These are phyloP conservation scores for Sylvietta virens DNA, from an alignment of 2,113 vertebrate species.

Conservation along the genomic window DNA sequence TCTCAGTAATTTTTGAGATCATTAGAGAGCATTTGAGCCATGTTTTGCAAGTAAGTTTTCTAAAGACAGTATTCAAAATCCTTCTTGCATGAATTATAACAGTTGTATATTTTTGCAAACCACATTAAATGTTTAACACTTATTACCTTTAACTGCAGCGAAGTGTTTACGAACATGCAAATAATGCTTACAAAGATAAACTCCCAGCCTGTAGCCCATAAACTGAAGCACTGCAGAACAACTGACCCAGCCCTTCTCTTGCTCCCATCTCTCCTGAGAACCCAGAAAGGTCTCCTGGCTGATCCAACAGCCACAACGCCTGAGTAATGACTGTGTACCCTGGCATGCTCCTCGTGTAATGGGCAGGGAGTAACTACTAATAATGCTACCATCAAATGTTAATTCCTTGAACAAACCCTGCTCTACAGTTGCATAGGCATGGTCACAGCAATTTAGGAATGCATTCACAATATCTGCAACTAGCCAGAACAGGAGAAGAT, in stretches of 20 bases:
- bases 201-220: background rate
- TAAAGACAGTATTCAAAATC: background rate
- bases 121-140: background rate
- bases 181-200: background rate
- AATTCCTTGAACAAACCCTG: background rate
- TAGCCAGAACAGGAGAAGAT: background rate
- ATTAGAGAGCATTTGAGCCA: background rate
- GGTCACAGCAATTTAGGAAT: background rate
- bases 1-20: background rate
- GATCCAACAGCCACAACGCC: background rate
- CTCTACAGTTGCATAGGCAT: rapidly evolving
- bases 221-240: background rate
- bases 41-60: background rate
- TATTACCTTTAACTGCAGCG: background rate
- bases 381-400: background rate
- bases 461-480: background rate
- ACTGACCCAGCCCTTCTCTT: background rate
- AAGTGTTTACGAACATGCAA: background rate
- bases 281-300: background rate
- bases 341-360: background rate
- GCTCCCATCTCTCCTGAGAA: background rate
- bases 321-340: rapidly evolving
- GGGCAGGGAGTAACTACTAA: background rate
- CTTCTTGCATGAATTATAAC: background rate
- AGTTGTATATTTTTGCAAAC: background rate